Conservation (phyloP, 2,113 vertebrate species). For the Hemiscyllium ocellatum region DNA sequence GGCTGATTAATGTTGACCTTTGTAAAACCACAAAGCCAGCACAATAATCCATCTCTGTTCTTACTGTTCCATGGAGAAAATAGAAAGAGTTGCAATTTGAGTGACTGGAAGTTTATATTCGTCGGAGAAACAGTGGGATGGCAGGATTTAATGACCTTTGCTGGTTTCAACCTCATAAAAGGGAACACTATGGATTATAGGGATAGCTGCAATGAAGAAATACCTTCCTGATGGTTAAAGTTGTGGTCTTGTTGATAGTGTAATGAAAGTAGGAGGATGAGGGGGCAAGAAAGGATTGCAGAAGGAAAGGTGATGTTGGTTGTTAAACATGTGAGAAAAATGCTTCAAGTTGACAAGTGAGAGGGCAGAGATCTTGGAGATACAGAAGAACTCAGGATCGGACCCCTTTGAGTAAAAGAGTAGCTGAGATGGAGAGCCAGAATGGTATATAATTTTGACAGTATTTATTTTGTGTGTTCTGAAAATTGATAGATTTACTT, state of each 20-base stretch:
- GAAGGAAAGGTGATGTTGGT: neutral
- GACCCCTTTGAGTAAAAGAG: neutral
- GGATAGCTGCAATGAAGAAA: neutral
- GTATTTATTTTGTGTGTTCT: neutral
- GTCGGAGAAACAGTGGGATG: neutral
- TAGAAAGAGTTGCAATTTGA: neutral
- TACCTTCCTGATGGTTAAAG: neutral
- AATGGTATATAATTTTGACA: neutral
- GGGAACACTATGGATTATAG: neutral
- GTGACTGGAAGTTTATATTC: neutral
- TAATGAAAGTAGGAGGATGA: neutral
- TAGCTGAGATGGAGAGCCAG: neutral
- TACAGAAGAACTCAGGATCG: neutral
- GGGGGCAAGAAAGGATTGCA: neutral
- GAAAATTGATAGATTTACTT: neutral
- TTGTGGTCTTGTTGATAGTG: neutral
- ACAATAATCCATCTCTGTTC: no score
- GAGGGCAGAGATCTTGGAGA: neutral
- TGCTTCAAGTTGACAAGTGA: neutral
- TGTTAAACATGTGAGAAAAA: neutral
- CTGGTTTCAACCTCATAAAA: neutral
- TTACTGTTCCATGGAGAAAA: neutral
- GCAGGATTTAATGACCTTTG: neutral
- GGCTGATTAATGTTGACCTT: no score
- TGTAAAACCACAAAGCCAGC: no score